Conservation (phyloP, 2,113 vertebrate species). For the Pseudorhombus dupliciocellatus region DNA sequence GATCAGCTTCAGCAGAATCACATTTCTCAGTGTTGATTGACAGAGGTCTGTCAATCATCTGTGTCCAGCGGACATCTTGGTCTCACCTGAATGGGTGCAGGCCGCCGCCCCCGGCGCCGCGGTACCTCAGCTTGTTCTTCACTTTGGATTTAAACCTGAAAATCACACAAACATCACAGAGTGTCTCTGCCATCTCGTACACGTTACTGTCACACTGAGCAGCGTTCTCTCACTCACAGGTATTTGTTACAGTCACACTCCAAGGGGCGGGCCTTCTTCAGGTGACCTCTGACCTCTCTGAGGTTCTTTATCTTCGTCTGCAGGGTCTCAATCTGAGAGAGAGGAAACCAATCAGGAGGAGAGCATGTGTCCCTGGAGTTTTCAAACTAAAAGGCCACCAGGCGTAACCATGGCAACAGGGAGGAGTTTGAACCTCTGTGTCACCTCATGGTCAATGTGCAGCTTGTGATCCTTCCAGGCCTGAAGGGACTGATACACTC, state of each 20-base stretch:
- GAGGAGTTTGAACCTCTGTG: background rate
- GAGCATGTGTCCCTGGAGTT: background rate
- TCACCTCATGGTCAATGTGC: conserved; percentile 95
- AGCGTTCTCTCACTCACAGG: conserved; percentile 74
- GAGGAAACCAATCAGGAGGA: no score
- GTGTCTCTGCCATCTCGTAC: background rate
- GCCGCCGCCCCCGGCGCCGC: conserved; percentile 77
- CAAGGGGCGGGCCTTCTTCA: conserved; percentile 92
- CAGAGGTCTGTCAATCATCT: background rate
- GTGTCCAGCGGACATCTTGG: background rate
- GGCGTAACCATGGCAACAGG: no score
- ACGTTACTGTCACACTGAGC: background rate
- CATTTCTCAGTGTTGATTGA: no score
- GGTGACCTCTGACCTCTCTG: conserved; percentile 93
- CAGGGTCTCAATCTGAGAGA: conserved; percentile 91
- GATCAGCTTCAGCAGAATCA: no score
- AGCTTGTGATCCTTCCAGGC: conserved; percentile 99
- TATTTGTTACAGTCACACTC: conserved; percentile 92
- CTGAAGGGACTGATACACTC: conserved; percentile 92
- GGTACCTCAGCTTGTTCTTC: conserved; percentile 87
- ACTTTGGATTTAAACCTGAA: conserved; percentile 88
- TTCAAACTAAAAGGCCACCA: background rate
- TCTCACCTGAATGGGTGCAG: conserved; percentile 91
- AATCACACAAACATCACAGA: background rate
- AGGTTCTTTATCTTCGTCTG: conserved; percentile 98